Evolutionary conservation across 2,888 invertebrate species (phyloP).

Genomic region (Ichneumoninae sp.): DNA sequence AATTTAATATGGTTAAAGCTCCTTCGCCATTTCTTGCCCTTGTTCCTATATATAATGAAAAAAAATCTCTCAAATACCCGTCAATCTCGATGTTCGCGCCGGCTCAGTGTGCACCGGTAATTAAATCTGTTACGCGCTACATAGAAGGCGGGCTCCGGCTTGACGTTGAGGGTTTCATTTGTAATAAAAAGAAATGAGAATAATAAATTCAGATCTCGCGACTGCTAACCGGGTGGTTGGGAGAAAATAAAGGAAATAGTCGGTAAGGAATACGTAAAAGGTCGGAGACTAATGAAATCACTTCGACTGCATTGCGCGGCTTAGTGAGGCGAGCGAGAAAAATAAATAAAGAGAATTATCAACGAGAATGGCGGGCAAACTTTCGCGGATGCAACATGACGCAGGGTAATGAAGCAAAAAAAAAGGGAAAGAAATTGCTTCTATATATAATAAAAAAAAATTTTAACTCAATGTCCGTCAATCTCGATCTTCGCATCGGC

Average conservation of each 20-base stretch:
- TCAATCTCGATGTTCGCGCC: background rate
- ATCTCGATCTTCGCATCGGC: background rate
- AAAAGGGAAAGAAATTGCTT: conserved; percentile 20
- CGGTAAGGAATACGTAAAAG: background rate
- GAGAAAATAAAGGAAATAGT: background rate
- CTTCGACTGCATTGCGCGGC: conserved; percentile 68
- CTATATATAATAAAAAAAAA: conserved; percentile 25
- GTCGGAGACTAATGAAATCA: conserved; percentile 71
- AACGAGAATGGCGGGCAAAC: conserved; percentile 17
- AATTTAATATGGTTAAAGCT: conserved; percentile 75
- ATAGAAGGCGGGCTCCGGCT: background rate
- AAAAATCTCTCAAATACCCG: conserved; percentile 27
- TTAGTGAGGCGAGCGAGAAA: conserved; percentile 51
- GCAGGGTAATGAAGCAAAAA: conserved; percentile 22
- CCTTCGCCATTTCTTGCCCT: conserved; percentile 39
- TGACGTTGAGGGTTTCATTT: background rate
- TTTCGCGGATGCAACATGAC: background rate
- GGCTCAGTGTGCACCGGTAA: background rate
- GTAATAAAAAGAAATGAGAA: conserved; percentile 5
- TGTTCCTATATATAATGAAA: conserved; percentile 31
- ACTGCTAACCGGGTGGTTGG: background rate
- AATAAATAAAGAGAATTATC: conserved; percentile 15
- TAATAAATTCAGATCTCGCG: conserved; percentile 26
- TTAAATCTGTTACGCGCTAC: conserved; percentile 2
- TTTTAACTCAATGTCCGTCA: background rate